Conservation (phyloP, 2,888 invertebrate species). For the Xanthia icteritia region DNA sequence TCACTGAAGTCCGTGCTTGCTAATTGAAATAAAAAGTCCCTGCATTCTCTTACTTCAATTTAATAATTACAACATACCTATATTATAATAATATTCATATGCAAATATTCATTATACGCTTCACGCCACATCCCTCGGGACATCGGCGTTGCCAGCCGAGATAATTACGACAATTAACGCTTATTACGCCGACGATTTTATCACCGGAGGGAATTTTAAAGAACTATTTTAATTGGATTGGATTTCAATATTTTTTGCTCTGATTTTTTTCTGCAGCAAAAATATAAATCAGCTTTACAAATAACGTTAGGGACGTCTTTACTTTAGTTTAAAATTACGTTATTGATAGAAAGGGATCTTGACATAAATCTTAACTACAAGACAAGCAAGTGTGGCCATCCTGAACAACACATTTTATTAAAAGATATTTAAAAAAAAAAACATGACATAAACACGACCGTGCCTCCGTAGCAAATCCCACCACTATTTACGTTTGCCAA, state of each 20-base stretch:
- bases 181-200: slow-evolving; percentile 53
- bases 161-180: slow-evolving; percentile 65
- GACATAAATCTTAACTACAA: not conserved
- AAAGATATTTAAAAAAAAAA: not conserved
- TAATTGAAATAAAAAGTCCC: slow-evolving; percentile 10
- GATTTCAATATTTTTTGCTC: slow-evolving; percentile 19
- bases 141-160: slow-evolving; percentile 54
- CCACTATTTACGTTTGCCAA: slow-evolving; percentile 55
- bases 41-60: not conserved
- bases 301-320: not conserved
- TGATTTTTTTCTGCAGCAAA: not conserved
- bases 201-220: slow-evolving; percentile 30
- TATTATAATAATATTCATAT: slow-evolving; percentile 58
- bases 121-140: slow-evolving; percentile 55
- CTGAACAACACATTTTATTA: not conserved
- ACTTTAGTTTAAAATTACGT: not conserved
- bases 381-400: not conserved
- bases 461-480: slow-evolving; percentile 8
- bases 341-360: not conserved
- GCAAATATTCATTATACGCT: slow-evolving; percentile 56
- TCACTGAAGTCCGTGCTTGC: not conserved
- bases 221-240: slow-evolving; percentile 49
- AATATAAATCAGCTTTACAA: not conserved
- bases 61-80: slow-evolving; percentile 43
- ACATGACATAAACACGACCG: not conserved